Evolutionary conservation across 2,113 vertebrate genomes (phyloP), one percentile per base, ranked within the genome.

Genomic region (Pagrus major): DNA sequence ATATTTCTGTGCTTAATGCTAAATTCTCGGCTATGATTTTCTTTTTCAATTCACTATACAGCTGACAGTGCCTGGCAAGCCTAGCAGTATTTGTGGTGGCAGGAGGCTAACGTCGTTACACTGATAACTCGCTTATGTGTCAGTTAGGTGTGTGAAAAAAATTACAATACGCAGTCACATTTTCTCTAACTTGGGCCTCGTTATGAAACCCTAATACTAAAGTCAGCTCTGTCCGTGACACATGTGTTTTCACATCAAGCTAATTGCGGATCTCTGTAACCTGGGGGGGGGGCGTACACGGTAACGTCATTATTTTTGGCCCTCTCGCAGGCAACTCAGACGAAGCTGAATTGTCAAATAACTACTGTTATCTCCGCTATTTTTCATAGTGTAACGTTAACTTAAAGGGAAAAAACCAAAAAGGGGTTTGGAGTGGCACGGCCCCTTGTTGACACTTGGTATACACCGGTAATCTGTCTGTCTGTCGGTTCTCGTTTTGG

Each of bases 401-500:
- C n/a, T n/a, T n/a, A n/a, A n/a, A n/a, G n/a, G n/a, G n/a, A n/a
- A n/a, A n/a, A n/a, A n/a, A n/a, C n/a, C n/a, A n/a, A n/a, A 4
- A 58, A 25, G 21, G 5, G 6, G 16, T 27, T 69, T 0, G 20
- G 2, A 14, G 14, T 0, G 12, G 8, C 21, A 27, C 27, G 11
- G 4, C 18, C 5, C 18, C 9, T 1, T 11, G 15, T 37, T 29
- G 11, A 4, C 11, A 8, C 12, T n/a, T 3, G 11, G 11, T 37
- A 6, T 58, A n/a, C n/a, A n/a, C n/a, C n/a, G n/a, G n/a, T n/a
- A n/a, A n/a, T n/a, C n/a, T 52, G 23, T 25, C 51, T 1, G 12
- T 35, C 20, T 18, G 33, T 0, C 27, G 47, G n/a, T 33, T 52
- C 14, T 7, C 0, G 9, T 46, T 83, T 86, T 90, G 88, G 91